Evolutionary conservation across 1,140 invertebrate genomes (phyloP).

Genomic region (Lasaia peninsularis): DNA sequence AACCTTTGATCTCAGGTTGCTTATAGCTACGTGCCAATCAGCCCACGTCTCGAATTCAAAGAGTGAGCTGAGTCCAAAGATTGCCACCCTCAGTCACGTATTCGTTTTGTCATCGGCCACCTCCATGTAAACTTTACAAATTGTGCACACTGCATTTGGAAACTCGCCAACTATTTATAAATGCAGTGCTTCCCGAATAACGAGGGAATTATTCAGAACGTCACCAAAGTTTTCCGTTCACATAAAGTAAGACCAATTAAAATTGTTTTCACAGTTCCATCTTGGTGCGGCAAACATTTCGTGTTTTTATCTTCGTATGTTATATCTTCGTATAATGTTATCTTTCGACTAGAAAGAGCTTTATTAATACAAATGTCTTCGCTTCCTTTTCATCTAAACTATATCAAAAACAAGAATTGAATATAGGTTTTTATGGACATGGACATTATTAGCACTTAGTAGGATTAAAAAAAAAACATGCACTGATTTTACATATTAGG

Average conservation of each 20-base stretch:
- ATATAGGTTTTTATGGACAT: too few relatives aligned
- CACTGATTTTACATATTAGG: too few relatives aligned
- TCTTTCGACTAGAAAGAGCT: too few relatives aligned
- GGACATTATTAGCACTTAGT: too few relatives aligned
- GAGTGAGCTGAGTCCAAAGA: background rate
- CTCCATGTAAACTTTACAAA: constrained; percentile 29
- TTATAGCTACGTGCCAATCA: background rate
- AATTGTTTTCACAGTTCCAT: constrained; percentile 1
- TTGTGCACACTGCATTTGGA: constrained; percentile 34
- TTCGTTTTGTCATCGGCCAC: constrained; percentile 28
- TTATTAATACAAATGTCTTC: too few relatives aligned
- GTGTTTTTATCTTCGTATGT: background rate
- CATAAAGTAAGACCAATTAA: constrained; percentile 16
- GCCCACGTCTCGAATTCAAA: background rate
- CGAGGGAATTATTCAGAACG: constrained; percentile 30
- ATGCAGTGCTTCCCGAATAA: constrained; percentile 35
- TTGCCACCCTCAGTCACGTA: constrained; percentile 29
- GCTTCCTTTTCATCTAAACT: too few relatives aligned
- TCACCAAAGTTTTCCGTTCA: constrained; percentile 12
- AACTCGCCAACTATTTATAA: constrained; percentile 36
- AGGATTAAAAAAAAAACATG: too few relatives aligned
- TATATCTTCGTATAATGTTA: too few relatives aligned
- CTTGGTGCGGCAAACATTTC: background rate
- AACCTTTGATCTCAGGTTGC: background rate
- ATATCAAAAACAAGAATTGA: too few relatives aligned